Conservation (phyloP, 2,888 invertebrate genomes). For the Corbicula japonica region DNA sequence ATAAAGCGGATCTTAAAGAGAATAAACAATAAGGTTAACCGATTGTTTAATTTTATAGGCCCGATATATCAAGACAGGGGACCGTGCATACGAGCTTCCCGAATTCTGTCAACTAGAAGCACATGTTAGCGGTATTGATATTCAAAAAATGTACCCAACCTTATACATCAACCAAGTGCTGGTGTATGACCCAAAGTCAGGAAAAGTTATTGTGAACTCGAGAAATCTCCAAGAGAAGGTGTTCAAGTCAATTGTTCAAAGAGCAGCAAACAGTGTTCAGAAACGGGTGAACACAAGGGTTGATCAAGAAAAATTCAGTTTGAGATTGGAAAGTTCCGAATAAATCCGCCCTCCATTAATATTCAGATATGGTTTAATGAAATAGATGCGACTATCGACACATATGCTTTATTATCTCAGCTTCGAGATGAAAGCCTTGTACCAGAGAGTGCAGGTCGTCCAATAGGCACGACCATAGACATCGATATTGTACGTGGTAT, state of each 20-base stretch:
- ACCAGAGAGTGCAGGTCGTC: not conserved
- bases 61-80: not conserved
- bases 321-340: not conserved
- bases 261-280: not conserved
- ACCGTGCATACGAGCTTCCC: not conserved
- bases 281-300: not conserved
- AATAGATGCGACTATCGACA: not conserved
- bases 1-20: too few species aligned
- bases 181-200: not conserved
- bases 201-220: not conserved
- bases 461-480: not conserved
- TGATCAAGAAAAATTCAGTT: not conserved
- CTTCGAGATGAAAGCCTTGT: not conserved
- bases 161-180: not conserved
- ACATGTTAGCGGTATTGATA: not conserved
- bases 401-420: not conserved
- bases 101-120: not conserved
- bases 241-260: not conserved
- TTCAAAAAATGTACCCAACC: not conserved
- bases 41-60: not conserved
- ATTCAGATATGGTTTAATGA: not conserved
- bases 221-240: constrained; percentile 6
- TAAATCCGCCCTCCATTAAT: constrained; percentile 2
- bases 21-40: not conserved
- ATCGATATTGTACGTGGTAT: not conserved